Conservation (phyloP, 2,113 vertebrate genomes). For the Stomatorhinus ivindoensis region DNA sequence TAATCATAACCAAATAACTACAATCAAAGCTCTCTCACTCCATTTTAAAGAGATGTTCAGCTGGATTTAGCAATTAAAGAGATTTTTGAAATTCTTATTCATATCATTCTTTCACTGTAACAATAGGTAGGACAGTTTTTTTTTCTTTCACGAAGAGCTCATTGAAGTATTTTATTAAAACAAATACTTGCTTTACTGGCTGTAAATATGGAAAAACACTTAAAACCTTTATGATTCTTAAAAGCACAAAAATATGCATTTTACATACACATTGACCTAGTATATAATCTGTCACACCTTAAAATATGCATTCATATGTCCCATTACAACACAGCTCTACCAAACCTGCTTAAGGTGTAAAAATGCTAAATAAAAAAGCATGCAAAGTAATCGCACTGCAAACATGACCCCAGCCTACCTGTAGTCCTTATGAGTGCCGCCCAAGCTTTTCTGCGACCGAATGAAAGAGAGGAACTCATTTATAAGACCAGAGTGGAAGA, state of each 20-base stretch:
- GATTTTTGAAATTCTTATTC: not conserved
- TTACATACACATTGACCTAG: not conserved
- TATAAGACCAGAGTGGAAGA: conserved; percentile 21
- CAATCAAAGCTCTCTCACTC: not conserved
- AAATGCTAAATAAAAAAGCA: not conserved
- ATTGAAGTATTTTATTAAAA: not conserved
- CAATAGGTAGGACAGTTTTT: not conserved
- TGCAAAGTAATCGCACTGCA: not conserved
- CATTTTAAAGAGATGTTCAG: not conserved
- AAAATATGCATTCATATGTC: not conserved
- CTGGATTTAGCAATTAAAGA: not conserved
- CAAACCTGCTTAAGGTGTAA: not conserved
- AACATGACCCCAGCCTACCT: conserved; percentile 29
- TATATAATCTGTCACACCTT: not conserved
- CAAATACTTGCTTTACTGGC: not conserved
- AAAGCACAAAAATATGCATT: not conserved
- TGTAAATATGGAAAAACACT: not conserved
- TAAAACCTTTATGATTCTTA: not conserved
- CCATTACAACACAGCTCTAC: not conserved
- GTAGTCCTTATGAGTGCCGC: conserved; percentile 22
- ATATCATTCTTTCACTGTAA: not conserved
- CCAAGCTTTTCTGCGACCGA: conserved; percentile 6
- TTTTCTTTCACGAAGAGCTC: not conserved
- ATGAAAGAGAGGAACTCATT: conserved; percentile 20
- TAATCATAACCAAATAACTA: not conserved